Conservation (phyloP, 2,888 invertebrate genomes). For the Papilio elwesi region DNA sequence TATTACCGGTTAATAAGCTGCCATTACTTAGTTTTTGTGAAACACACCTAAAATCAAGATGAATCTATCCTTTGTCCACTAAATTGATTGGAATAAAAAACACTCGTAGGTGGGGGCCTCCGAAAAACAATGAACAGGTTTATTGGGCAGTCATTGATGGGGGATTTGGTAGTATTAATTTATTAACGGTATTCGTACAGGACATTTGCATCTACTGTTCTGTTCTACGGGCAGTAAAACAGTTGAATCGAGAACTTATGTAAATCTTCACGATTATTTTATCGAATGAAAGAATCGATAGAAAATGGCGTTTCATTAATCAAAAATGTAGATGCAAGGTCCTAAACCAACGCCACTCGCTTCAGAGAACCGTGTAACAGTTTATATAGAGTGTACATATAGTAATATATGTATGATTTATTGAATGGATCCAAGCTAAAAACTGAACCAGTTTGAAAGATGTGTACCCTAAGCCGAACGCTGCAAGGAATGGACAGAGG, state of each 20-base stretch:
- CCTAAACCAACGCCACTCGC: background rate
- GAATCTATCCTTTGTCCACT: too few species aligned
- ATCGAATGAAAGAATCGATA: background rate
- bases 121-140: background rate
- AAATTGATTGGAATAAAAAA: too few species aligned
- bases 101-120: background rate
- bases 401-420: slow-evolving; percentile 22
- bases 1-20: background rate
- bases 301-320: background rate
- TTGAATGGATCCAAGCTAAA: slow-evolving; percentile 36
- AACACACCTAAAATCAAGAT: too few species aligned
- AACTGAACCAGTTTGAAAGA: slow-evolving; percentile 68
- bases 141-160: too few species aligned
- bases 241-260: background rate
- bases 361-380: background rate
- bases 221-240: slow-evolving; percentile 5
- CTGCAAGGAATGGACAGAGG: slow-evolving; percentile 71
- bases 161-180: too few species aligned
- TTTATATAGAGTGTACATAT: background rate
- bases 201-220: too few species aligned
- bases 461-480: slow-evolving; percentile 75
- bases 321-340: too few species aligned
- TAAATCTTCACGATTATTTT: background rate
- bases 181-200: too few species aligned
- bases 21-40: background rate